Evolutionary conservation across 2,888 invertebrate genomes (phyloP), one percentile per base, ranked within the genome.

Genomic region (Chloroclysta siterata): DNA sequence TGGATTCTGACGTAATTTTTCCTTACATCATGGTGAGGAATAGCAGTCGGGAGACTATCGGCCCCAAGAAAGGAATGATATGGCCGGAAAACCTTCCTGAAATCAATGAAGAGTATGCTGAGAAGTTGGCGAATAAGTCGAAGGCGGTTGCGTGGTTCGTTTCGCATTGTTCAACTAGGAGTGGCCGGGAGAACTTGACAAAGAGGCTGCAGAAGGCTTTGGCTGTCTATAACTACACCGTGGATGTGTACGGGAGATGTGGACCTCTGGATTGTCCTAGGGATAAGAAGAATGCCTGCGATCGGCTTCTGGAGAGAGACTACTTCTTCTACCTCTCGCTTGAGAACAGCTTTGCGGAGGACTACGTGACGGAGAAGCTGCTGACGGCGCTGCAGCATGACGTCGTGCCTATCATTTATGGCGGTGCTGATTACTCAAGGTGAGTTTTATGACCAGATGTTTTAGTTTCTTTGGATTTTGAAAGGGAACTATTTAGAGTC

Each of bases 291-390:
- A 54, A 74, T 0, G 76, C 75, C 15, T 93, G 93, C 63, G 76
- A 84, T 56, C 67, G 62, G 29, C 79, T 85, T 71, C 65, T 94
- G 50, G 91, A 94, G 66, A 86, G 81, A 13, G 91, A 95, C 61
- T 97, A 96, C 82, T 96, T 94, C 78, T 97, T 96, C 78, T 96
- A 96, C 77, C 82, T 96, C 67, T 88, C 94, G 0, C 95, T 96
- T 75, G 96, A 97, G 84, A 96, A 96, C 81, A 95, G 96, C 2
- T 94, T 95, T 71, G 95, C 95, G 73, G 88, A 88, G 53, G 92
- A 92, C 70, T 92, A 91, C 51, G 87, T 91, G 2, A 90, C 92
- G 0, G 92, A 92, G 78, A 96, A 96, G 79, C 86, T 96, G 70
- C 94, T 95, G 77, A 93, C 93, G 50, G 89, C 94, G 14, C 71